phyloP scores from a whole-genome alignment of 2,797 vertebrate genomes.

The Alectoris magna region DNA sequence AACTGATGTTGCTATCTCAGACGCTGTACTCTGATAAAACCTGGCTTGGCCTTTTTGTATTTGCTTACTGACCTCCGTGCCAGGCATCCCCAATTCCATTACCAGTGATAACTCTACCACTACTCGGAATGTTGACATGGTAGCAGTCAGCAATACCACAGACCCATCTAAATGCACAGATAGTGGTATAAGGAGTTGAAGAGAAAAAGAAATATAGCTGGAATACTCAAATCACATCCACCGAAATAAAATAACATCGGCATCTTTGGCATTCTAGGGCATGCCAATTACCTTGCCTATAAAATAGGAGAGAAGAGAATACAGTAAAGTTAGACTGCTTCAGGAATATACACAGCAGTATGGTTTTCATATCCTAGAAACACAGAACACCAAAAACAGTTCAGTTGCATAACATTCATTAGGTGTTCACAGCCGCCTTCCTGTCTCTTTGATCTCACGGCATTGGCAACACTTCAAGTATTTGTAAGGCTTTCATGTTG shows the following conservation, averaged over 20 bases:
- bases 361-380: not conserved
- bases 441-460: conserved; percentile 11
- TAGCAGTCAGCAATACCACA: not conserved
- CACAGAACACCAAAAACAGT: not conserved
- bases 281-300: not conserved
- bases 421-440: not conserved
- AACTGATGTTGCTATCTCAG: not conserved
- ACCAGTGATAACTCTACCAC: not conserved
- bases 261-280: rapidly evolving
- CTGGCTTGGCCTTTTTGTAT: not conserved
- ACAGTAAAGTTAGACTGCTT: not conserved
- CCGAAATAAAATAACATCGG: not conserved
- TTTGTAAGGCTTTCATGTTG: conserved; percentile 5
- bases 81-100: not conserved
- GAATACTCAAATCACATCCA: not conserved
- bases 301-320: not conserved
- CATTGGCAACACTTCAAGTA: not conserved
- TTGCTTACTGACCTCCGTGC: not conserved
- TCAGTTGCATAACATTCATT: conserved; percentile 30
- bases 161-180: not conserved
- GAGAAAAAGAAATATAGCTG: not conserved
- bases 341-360: rapidly evolving
- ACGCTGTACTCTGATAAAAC: not conserved
- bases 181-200: not conserved
- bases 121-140: not conserved